Evolutionary conservation across 2,113 vertebrate species (phyloP).

Genomic region (Proteles cristata): DNA sequence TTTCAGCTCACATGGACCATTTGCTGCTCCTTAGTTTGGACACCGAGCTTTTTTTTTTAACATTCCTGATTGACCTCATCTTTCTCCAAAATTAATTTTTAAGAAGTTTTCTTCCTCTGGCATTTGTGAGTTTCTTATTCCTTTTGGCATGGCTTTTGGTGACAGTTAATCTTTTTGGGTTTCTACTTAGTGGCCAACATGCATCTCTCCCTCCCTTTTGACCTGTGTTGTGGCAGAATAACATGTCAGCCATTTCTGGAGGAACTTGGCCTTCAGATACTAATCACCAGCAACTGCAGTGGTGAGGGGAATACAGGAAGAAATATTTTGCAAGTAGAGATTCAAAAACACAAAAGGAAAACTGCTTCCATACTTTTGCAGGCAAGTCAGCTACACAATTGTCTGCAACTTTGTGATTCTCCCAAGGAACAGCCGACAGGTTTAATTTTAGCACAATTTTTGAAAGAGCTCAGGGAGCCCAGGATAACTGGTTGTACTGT

Average conservation of each 20-base stretch:
- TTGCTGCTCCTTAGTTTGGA: background rate
- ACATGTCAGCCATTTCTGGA: background rate
- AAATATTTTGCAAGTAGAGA: background rate
- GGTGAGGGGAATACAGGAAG: background rate
- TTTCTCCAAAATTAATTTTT: slow-evolving; percentile 6
- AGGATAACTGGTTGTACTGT: background rate
- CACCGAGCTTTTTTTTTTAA: background rate
- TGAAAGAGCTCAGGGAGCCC: slow-evolving; percentile 40
- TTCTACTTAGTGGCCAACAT: background rate
- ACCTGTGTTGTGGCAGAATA: background rate
- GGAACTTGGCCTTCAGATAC: background rate
- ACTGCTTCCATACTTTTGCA: background rate
- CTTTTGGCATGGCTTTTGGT: background rate
- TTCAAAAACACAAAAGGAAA: background rate
- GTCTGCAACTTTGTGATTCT: background rate
- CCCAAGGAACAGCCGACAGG: background rate
- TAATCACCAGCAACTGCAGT: background rate
- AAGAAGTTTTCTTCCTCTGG: background rate
- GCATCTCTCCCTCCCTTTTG: background rate
- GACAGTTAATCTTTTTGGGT: background rate
- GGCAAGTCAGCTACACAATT: background rate
- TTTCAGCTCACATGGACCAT: background rate
- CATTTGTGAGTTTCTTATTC: background rate
- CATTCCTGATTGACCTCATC: background rate
- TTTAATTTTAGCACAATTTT: slow-evolving; percentile 41